phyloP scores from a whole-genome alignment of 2,113 vertebrate genomes.

The Bambusicola thoracicus region DNA sequence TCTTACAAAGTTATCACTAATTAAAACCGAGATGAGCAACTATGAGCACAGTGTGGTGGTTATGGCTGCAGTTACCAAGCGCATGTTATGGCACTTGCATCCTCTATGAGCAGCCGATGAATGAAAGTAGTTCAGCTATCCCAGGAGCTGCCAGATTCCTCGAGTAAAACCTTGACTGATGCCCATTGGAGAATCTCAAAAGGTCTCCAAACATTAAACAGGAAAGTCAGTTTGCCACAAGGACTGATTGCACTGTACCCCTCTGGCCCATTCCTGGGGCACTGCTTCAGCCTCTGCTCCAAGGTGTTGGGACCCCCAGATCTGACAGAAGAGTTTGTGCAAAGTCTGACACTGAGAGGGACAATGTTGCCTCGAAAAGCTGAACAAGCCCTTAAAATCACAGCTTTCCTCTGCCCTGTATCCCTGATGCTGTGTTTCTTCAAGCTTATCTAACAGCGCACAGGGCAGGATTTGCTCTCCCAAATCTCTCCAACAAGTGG shows the following conservation, averaged over 20 bases:
- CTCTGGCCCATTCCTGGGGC: neutral
- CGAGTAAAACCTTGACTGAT: neutral
- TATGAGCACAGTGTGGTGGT: neutral
- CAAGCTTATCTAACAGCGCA: neutral
- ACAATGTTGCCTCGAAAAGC: neutral
- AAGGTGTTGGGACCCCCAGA: neutral
- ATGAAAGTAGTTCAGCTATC: neutral
- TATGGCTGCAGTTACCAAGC: accelerated
- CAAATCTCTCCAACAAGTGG: neutral
- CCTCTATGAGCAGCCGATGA: neutral
- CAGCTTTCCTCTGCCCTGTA: neutral
- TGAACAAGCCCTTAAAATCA: constrained; percentile 6
- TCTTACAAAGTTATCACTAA: neutral
- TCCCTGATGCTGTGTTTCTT: neutral
- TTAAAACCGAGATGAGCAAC: constrained; percentile 26
- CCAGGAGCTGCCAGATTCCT: neutral
- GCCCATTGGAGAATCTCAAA: neutral
- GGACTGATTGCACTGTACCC: neutral
- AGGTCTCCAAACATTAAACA: neutral
- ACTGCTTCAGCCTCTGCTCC: neutral
- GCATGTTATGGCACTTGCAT: neutral
- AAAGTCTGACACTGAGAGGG: neutral
- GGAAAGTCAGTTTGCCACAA: neutral
- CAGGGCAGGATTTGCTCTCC: neutral
- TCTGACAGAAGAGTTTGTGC: neutral